Base-by-base conservation (phyloP, 2,797 vertebrate species). In the Distichodus sexfasciatus region DNA sequence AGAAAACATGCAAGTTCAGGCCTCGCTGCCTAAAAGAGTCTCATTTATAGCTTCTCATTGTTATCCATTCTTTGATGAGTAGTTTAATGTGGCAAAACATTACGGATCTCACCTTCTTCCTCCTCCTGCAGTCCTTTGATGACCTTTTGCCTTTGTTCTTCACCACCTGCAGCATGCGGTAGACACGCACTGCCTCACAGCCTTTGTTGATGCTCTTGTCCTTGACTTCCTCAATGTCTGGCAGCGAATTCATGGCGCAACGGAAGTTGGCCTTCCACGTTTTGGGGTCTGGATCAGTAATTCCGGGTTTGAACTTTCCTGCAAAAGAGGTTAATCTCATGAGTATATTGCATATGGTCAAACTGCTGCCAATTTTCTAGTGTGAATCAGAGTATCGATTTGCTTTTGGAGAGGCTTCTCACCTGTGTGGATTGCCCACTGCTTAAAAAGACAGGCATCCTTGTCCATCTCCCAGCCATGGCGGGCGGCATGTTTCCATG, bases 221-320 rank as follows among this genome's bases (percentile, higher is more conserved):
- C 80, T 97, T 99, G 64, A 99, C 93, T 81, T 99, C 96, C 74
- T 96, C 90, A 0, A 99, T 96, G 83, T 99, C 97, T 0, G 95
- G 94, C 54, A 99, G 86, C 0, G 96, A 98, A 75, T 99, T 99
- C 96, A 99, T 96, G 2, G 97, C 97, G 40, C 97, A 99, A 40
- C 97, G 95, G 66, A 99, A 99, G 80, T 99, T 99, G 10, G 97
- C 96, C 81, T 99, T 99, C 97, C 97, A 99, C 0, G 96, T 99
- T 86, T 99, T 99, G 0, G 97, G 93, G 76, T 99, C 96, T 0
- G 89, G 86, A 0, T 84, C 64, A 38, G 79, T 80, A 68, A 92
- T 83, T 0, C 95, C 96, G 11, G 86, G 84, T 23, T 80, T 87
- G 3, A 92, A 97, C 75, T 96, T 95, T 28, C 97, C 97, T 99